Percentiles rank a stretch among this genome's conserved stretches.
phyloP scores from a whole-genome alignment of 1,140 invertebrate genomes.

The Hypsibius dujardini region DNA sequence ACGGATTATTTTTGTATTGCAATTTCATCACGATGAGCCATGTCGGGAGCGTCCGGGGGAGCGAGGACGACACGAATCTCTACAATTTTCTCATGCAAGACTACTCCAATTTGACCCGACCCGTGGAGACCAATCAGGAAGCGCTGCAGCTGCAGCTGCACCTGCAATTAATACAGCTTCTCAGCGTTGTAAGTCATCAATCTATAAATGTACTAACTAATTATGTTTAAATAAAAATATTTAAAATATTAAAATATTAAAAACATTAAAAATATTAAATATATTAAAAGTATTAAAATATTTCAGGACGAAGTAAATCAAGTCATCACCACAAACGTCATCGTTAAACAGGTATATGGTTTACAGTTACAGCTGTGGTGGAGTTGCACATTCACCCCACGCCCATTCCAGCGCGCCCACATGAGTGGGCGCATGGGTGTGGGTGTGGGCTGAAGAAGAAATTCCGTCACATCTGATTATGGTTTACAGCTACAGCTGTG shows the following conservation, averaged over 20 bases:
- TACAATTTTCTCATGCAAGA: not conserved
- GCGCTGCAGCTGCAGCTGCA: not conserved
- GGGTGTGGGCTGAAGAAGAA: no score
- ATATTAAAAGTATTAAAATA: constrained; percentile 30
- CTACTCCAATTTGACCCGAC: constrained; percentile 1
- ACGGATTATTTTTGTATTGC: no score
- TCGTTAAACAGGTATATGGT: constrained; percentile 39
- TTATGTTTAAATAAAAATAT: no score
- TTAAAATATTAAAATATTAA: no score
- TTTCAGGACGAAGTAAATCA: constrained; percentile 44
- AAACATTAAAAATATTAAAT: constrained; percentile 20
- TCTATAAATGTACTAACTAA: no score
- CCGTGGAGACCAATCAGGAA: not conserved
- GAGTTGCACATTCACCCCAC: no score
- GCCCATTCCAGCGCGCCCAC: no score
- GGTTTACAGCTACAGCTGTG: not conserved
- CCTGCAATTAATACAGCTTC: not conserved
- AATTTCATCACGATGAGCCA: not conserved
- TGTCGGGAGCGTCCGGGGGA: not conserved
- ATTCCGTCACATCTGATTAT: constrained; percentile 26
- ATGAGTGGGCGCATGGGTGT: no score
- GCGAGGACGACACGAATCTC: not conserved
- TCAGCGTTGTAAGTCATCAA: constrained; percentile 26
- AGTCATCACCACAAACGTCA: constrained; percentile 43
- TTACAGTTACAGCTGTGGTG: no score